phyloP scores from a whole-genome alignment of 2,888 invertebrate genomes.

The Macaria notata region DNA sequence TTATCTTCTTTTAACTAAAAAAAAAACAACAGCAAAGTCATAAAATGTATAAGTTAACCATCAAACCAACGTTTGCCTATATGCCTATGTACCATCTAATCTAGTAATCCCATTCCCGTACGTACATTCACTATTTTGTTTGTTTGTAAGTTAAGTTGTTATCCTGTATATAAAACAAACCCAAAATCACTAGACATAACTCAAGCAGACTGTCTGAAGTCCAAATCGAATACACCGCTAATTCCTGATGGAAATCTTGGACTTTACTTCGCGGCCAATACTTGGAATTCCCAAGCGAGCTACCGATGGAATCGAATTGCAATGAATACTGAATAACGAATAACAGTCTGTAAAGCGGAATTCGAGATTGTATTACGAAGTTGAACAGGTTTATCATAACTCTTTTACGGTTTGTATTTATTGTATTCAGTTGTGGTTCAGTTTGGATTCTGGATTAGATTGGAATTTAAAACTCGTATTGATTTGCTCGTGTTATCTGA shows the following conservation, averaged over 20 bases:
- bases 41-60: no score
- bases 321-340: slow-evolving; percentile 49
- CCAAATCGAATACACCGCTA: slow-evolving; percentile 28
- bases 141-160: no score
- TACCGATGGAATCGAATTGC: slow-evolving; percentile 44
- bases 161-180: no score
- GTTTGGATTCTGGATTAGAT: no score
- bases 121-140: no score
- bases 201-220: slow-evolving; percentile 19
- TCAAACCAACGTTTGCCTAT: no score
- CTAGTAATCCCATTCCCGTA: no score
- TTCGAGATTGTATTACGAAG: slow-evolving; percentile 1
- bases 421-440: neutral
- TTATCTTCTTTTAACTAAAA: no score
- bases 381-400: slow-evolving; percentile 7
- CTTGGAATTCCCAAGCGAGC: slow-evolving; percentile 54
- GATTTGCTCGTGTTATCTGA: no score
- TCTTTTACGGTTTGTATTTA: slow-evolving; percentile 2
- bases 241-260: slow-evolving; percentile 45
- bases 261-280: slow-evolving; percentile 43
- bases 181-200: slow-evolving; percentile 1
- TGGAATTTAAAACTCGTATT: no score
- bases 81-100: no score
- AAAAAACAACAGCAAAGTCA: no score
- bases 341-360: slow-evolving; percentile 34